Percentiles rank a stretch among this genome's conserved stretches.
Conservation (phyloP, 1,140 invertebrate genomes). For the Leptonema lineaticorne region DNA sequence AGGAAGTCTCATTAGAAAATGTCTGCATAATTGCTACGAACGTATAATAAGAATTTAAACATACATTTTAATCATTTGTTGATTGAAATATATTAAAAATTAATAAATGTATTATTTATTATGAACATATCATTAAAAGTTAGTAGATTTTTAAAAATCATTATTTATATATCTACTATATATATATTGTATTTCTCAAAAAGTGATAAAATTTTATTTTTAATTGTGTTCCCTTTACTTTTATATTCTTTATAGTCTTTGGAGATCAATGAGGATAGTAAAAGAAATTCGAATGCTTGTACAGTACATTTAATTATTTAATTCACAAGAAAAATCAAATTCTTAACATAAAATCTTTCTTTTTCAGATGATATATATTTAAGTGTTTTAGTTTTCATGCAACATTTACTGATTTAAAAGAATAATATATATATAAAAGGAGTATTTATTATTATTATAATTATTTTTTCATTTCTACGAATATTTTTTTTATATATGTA, state of each 20-base stretch:
- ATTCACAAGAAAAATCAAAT: slow-evolving; percentile 41
- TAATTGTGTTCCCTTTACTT: no score
- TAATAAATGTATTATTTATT: no score
- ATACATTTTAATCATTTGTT: no score
- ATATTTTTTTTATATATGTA: background rate
- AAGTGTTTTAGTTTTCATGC: background rate
- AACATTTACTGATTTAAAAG: background rate
- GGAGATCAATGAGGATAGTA: no score
- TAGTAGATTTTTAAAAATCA: no score
- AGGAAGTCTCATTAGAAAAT: slow-evolving; percentile 73
- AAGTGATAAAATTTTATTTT: no score
- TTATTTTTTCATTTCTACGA: background rate
- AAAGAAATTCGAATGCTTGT: slow-evolving; percentile 41
- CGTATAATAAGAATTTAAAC: no score
- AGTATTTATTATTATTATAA: background rate
- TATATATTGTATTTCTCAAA: no score
- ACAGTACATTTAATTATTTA: slow-evolving; percentile 44
- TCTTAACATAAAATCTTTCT: background rate
- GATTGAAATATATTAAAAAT: no score
- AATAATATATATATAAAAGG: slow-evolving; percentile 3
- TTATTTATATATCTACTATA: no score
- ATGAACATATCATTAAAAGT: no score
- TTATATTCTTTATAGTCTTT: no score
- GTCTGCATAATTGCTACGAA: slow-evolving; percentile 68
- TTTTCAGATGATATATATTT: slow-evolving; percentile 16